A percentile compares a stretch with the other conserved stretches of the same genome.
phyloP scores from a whole-genome alignment of 2,888 invertebrate genomes.

The Molanna angustata region DNA sequence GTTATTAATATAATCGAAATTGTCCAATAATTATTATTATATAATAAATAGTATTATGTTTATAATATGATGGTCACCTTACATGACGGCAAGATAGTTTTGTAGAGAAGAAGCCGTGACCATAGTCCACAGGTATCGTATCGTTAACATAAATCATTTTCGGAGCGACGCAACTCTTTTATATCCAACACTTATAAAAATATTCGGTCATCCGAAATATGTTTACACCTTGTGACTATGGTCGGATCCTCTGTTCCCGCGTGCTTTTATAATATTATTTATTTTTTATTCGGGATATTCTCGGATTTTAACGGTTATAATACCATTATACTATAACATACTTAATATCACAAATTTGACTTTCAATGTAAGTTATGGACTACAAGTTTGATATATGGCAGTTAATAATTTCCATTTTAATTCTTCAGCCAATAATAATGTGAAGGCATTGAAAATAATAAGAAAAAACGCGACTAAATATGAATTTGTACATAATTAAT shows the following conservation, averaged over 20 bases:
- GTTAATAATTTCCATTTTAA: conserved; percentile 14
- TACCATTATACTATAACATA: conserved; percentile 13
- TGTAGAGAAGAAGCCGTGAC: conserved; percentile 2
- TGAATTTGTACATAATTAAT: too few relatives aligned
- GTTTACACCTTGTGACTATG: conserved; percentile 29
- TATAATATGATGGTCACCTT: neutral
- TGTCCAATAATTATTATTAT: too few relatives aligned
- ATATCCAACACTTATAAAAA: conserved; percentile 21
- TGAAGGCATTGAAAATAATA: too few relatives aligned
- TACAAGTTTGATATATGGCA: conserved; percentile 9
- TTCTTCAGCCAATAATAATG: too few relatives aligned
- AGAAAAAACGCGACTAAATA: too few relatives aligned
- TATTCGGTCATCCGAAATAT: conserved; percentile 29
- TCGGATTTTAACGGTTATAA: conserved; percentile 21
- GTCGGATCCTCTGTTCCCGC: neutral
- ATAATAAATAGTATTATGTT: too few relatives aligned
- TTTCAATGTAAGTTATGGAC: conserved; percentile 17
- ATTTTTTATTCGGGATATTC: conserved; percentile 1
- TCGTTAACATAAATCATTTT: conserved; percentile 30
- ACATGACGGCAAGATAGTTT: neutral
- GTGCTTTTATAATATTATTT: too few relatives aligned
- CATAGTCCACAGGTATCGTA: too few relatives aligned
- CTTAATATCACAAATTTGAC: conserved; percentile 27
- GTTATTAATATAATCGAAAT: too few relatives aligned
- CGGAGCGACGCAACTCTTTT: conserved; percentile 29